A percentile compares a stretch with the other conserved stretches of the same genome.
phyloP scores from a whole-genome alignment of 2,113 vertebrate species.

The Oncorhynchus masou region DNA sequence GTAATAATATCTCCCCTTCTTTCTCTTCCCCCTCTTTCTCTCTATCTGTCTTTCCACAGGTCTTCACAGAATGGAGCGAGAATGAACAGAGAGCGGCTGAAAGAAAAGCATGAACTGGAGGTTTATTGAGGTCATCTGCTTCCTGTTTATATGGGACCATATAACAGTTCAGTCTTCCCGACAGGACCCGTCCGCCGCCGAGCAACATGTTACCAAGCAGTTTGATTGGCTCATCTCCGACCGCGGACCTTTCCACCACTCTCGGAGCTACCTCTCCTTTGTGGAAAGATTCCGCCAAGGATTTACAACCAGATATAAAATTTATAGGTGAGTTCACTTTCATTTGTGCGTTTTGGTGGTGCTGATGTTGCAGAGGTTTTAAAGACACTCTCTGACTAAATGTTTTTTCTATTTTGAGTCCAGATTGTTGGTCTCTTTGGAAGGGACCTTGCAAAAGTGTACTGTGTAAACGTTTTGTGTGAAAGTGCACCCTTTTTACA shows the following conservation, averaged over 20 bases:
- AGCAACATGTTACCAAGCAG: constrained; percentile 99
- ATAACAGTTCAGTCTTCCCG: constrained; percentile 96
- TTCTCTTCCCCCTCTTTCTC: constrained; percentile 31
- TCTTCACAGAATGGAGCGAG: constrained; percentile 99
- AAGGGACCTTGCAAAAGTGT: background rate
- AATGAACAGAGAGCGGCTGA: constrained; percentile 99
- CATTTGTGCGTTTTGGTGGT: constrained; percentile 26
- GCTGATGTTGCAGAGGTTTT: constrained; percentile 38
- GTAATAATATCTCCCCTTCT: constrained; percentile 43
- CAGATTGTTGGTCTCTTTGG: background rate
- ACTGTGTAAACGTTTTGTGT: background rate
- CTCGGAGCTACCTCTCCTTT: constrained; percentile 99
- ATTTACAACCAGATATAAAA: constrained; percentile 99
- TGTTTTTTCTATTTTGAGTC: constrained; percentile 30
- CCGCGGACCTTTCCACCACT: constrained; percentile 99
- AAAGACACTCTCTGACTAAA: constrained; percentile 34
- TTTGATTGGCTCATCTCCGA: constrained; percentile 99
- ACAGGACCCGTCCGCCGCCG: constrained; percentile 90
- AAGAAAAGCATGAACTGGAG: constrained; percentile 99
- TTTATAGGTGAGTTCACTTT: constrained; percentile 90
- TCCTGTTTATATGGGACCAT: constrained; percentile 99
- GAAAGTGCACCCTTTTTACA: constrained; percentile 16
- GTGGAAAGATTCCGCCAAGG: constrained; percentile 99
- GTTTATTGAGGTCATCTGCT: constrained; percentile 99
- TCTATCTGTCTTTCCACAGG: constrained; percentile 70